Base-by-base conservation (phyloP, 2,113 vertebrate genomes). In the Onychorhynchus coronatus region DNA sequence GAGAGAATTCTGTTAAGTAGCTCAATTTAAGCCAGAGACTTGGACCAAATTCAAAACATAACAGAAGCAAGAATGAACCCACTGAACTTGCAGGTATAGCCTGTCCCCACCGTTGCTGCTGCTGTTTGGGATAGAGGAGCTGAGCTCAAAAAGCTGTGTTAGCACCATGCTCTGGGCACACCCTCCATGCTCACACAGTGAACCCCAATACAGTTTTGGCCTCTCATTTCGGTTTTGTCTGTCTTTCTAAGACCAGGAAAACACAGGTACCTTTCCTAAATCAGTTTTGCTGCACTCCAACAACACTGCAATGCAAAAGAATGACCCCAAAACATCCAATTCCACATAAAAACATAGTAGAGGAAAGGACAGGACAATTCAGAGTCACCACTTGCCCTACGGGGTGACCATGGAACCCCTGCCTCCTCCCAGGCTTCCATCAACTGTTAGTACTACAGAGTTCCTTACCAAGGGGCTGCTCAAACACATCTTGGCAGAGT, bases 1-100 rank as follows among this genome's bases (percentile, higher is more conserved):
- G 76, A 95, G 94, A 89, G 96, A 95, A 97, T 79, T 91, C 76
- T 92, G 89, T 96, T 89, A 94, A 97, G 33, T 93, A 94, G 96
- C 85, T 97, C 93, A 96, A 71, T 95, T 88, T 92, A 95, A 96
- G 78, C 95, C 88, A 96, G 85, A 96, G 93, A 95, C 77, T 93
- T 92, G 86, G 89, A 93, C 79, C 90, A 91, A 96, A 74, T 93
- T 90, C 92, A 89, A 76, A 88, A 89, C 82, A 31, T 66, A 95
- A 89, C 63, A 93, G 95, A 96, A 97, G 91, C 94, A 78, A 95
- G 89, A 94, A 95, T 13, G 74, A 97, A 76, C 84, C 88, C 77
- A 89, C 91, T 81, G 67, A 89, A 91, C 74, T 77, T 62, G 84
- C 91, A 96, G 91, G 94, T 91, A 82, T 35, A 93, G 92, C 91